Evolutionary conservation across 1,140 invertebrate genomes (phyloP), one percentile per base, ranked within the genome.

Genomic region (Drosophila navojoa): DNA sequence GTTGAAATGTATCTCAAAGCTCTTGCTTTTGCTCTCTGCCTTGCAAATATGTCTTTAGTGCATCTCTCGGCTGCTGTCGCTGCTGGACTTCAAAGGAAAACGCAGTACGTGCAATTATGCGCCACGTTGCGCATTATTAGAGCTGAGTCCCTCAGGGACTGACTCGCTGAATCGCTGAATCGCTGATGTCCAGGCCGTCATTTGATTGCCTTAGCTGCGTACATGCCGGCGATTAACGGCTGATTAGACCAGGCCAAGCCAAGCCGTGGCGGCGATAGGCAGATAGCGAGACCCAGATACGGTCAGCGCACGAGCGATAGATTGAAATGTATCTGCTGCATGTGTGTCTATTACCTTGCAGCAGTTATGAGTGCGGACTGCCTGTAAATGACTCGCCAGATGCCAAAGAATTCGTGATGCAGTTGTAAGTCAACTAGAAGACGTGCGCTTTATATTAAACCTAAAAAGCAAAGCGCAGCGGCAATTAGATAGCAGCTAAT

Each of bases 101-200:
- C 53, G 47, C 66, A 64, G 73, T 77, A 86, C 81, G 79, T 81
- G 79, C 79, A 87, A 87, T 87, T 87, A 86, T 82, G 64, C 76
- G 71, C 60, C 64, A 73, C 76, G 82, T 76, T 81, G 82, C 75
- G 63, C 79, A 61, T 85, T 79, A 86, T 87, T 87, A 87, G 82
- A 87, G 71, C 50, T 67, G 71, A 78, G 74, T 77, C 50, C 64
- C 40, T 59, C 72, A 53, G 55, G 15, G 42, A 11, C 35, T 2
- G 35, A 13, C 35, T 77, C 49, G 64, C 68, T 73, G 60, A 80
- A 25, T 77, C 49, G 64, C 68, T 73, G 60, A 80, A 25, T 64
- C 32, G 57, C 29, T 76, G 79, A 82, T 77, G 81, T 71, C 52
- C 52, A 63, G 55, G 16, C 50, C 76, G 71, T 68, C 76, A 76